Conservation (phyloP, 2,888 invertebrate genomes). For the Tipula unca region DNA sequence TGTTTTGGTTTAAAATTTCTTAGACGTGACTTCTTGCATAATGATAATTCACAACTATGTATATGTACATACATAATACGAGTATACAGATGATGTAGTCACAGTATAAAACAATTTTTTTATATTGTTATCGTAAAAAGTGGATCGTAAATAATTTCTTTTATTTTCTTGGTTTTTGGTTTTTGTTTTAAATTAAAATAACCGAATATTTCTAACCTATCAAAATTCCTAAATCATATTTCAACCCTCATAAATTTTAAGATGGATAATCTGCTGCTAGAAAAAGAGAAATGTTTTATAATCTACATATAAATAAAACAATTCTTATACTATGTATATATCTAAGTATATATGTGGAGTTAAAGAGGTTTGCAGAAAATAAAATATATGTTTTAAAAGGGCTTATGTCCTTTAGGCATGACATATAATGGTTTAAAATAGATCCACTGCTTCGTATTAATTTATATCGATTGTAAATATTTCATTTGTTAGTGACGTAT, state of each 20-base stretch:
- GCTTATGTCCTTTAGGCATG: background rate
- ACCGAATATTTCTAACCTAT: conserved; percentile 8
- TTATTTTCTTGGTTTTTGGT: too few relatives aligned
- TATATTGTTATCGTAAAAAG: background rate
- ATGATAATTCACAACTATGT: background rate
- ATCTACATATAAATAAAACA: background rate
- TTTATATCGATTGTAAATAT: background rate
- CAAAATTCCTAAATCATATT: background rate
- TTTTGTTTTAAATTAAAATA: conserved; percentile 14
- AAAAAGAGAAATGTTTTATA: background rate
- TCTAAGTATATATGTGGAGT: background rate
- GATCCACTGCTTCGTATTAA: background rate
- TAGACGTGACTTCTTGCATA: background rate
- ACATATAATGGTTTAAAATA: background rate
- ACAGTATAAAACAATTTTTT: background rate
- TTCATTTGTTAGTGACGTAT: too few relatives aligned
- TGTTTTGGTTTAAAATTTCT: background rate
- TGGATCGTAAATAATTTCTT: background rate
- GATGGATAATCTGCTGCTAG: background rate
- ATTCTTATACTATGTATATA: too few relatives aligned
- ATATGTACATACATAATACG: background rate
- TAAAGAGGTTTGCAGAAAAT: background rate
- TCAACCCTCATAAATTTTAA: conserved; percentile 14
- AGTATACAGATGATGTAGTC: background rate
- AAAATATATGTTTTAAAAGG: background rate